Conservation (phyloP, 2,113 vertebrate genomes). For the Balaeniceps rex region DNA sequence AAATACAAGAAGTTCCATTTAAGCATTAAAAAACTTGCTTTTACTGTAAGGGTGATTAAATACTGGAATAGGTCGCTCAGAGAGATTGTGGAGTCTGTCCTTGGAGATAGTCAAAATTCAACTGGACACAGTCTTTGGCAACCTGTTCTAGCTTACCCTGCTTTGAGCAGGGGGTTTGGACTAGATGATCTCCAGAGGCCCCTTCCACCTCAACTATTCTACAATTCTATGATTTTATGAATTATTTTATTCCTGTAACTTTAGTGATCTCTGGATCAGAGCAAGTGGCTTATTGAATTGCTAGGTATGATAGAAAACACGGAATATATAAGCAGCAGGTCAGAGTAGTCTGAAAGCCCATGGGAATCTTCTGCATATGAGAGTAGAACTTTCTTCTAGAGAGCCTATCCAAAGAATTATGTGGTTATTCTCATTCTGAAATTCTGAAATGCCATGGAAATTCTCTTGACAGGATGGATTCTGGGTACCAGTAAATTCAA, state of each 20-base stretch:
- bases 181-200: not conserved
- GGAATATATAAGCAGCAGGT: not conserved
- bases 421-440: not conserved
- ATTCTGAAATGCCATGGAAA: not conserved
- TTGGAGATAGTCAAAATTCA: not conserved
- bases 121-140: not conserved
- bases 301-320: not conserved
- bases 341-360: not conserved
- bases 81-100: not conserved
- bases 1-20: not conserved
- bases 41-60: not conserved
- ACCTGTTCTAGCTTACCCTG: not conserved
- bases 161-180: not conserved
- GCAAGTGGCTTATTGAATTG: not conserved
- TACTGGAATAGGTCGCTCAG: not conserved
- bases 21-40: not conserved
- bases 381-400: not conserved
- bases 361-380: not conserved
- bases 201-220: not conserved
- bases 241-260: constrained; percentile 25
- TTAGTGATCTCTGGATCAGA: not conserved
- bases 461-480: not conserved
- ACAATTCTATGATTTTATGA: not conserved
- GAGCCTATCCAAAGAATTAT: not conserved
- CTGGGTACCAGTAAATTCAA: not conserved